Evolutionary conservation across 1,140 invertebrate species (phyloP).

Genomic region (Zaprionus lachaisei): DNA sequence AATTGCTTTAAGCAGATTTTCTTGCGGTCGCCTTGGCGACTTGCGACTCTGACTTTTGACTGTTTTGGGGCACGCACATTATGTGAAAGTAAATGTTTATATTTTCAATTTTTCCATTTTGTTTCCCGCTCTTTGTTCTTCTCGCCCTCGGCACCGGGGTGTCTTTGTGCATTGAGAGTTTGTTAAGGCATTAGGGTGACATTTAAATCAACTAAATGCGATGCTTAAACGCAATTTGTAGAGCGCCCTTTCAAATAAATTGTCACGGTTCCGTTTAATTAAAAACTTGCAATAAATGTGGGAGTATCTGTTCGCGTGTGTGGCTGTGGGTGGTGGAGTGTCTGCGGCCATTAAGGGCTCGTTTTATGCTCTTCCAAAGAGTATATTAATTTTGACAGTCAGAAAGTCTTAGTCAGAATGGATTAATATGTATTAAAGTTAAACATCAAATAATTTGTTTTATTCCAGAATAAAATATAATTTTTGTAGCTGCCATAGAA

Average conservation of each 20-base stretch:
- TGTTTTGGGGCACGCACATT: conserved; percentile 38
- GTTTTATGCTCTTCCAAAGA: neutral
- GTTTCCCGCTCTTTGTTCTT: conserved; percentile 10
- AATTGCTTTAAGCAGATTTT: conserved; percentile 84
- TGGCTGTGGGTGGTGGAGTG: conserved; percentile 9
- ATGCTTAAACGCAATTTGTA: conserved; percentile 49
- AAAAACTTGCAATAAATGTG: conserved; percentile 68
- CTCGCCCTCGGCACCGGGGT: conserved; percentile 12
- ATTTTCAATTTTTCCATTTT: conserved; percentile 14
- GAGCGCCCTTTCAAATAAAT: conserved; percentile 76
- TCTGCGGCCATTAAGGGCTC: conserved; percentile 16
- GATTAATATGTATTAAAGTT: too few relatives aligned
- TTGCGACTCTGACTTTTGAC: conserved; percentile 32
- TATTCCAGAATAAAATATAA: too few relatives aligned
- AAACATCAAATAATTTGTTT: too few relatives aligned
- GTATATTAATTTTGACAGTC: too few relatives aligned
- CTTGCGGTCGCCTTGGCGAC: conserved; percentile 31
- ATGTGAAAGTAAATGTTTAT: conserved; percentile 25
- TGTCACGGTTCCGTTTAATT: conserved; percentile 77
- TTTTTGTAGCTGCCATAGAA: too few relatives aligned
- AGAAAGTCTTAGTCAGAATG: too few relatives aligned
- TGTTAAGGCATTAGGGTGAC: conserved; percentile 28
- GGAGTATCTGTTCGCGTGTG: conserved; percentile 23
- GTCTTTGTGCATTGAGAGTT: conserved; percentile 14
- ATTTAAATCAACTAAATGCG: conserved; percentile 56